These are phyloP conservation scores for Eurytemora carolleeae DNA, from an alignment of 1,140 invertebrate genomes.

Conservation along the genomic window DNA sequence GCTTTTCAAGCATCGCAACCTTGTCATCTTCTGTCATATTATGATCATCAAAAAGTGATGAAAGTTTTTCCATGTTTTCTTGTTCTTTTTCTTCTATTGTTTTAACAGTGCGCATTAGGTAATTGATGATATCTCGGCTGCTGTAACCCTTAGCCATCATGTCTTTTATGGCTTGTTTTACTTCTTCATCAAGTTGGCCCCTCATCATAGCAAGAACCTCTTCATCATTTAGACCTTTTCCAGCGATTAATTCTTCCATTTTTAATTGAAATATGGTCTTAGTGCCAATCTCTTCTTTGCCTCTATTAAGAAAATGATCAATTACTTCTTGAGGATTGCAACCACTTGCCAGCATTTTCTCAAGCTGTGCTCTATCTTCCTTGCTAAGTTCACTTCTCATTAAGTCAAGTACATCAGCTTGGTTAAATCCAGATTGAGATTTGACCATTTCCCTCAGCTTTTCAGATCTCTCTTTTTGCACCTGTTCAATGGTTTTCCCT, in stretches of 20 bases:
- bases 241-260: not conserved
- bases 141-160: not conserved
- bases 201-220: not conserved
- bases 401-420: not conserved
- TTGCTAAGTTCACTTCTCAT: not conserved
- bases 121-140: not conserved
- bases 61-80: not conserved
- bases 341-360: not conserved
- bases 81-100: not conserved
- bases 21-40: not conserved
- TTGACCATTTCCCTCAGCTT: not conserved
- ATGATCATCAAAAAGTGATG: not conserved
- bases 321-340: not conserved
- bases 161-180: not conserved
- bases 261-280: not conserved
- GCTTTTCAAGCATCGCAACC: not conserved
- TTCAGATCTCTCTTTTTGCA: not conserved
- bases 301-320: not conserved
- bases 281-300: not conserved
- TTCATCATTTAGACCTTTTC: not conserved
- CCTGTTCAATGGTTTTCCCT: not conserved
- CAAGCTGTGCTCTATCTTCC: not conserved
- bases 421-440: not conserved
- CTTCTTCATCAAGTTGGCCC: not conserved
- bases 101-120: not conserved